A percentile compares a stretch with the other conserved stretches of the same genome.
Conservation (phyloP, 2,888 invertebrate species). For the Drosophila silvestris region DNA sequence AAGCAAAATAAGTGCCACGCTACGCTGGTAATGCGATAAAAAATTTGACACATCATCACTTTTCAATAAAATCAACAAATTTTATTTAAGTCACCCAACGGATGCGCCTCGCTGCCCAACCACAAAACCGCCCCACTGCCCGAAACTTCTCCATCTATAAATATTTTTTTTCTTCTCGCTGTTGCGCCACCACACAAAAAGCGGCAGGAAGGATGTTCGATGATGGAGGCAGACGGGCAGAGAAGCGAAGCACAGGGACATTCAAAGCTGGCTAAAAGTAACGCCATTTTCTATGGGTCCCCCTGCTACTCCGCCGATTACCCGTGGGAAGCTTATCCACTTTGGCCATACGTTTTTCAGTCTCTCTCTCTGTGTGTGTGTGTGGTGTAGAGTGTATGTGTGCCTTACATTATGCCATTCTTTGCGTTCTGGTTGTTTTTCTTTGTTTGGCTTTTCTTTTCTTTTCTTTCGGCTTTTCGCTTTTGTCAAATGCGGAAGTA, state of each 20-base stretch:
- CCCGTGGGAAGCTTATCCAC: conserved; percentile 73
- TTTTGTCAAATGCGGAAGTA: conserved; percentile 65
- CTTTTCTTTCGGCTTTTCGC: conserved; percentile 62
- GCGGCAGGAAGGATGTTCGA: conserved; percentile 46
- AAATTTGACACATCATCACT: conserved; percentile 81
- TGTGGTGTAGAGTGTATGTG: conserved; percentile 3
- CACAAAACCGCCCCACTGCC: not conserved
- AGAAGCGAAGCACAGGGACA: not conserved
- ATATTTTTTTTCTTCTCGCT: conserved; percentile 18
- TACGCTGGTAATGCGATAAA: conserved; percentile 78
- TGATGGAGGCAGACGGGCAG: conserved; percentile 16
- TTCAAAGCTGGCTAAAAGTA: conserved; percentile 40
- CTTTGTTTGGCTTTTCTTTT: conserved; percentile 51
- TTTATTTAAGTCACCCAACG: conserved; percentile 78
- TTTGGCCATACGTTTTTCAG: conserved; percentile 74
- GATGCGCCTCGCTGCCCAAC: conserved; percentile 64
- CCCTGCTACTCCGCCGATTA: conserved; percentile 11
- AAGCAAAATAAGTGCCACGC: conserved; percentile 74
- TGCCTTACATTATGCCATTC: conserved; percentile 24
- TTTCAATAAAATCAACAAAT: conserved; percentile 81
- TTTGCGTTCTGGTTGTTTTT: conserved; percentile 26
- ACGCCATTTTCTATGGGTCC: conserved; percentile 63
- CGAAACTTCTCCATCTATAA: not conserved
- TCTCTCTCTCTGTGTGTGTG: not conserved
- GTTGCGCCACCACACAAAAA: conserved; percentile 32